phyloP scores from a whole-genome alignment of 1,140 invertebrate species.

The Musca domestica region DNA sequence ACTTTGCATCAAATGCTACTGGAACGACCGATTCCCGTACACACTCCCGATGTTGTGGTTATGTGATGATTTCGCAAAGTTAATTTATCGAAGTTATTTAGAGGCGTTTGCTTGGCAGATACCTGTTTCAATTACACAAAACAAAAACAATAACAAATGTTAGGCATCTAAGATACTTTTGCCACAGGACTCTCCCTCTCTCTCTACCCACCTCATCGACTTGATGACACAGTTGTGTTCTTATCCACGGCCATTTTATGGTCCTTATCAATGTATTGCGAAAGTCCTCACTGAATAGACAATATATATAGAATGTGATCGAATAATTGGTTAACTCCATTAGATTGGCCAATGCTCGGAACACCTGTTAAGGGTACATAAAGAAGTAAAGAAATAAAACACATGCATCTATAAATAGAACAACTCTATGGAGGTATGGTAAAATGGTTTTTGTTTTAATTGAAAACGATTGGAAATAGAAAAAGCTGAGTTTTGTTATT shows the following conservation, averaged over 20 bases:
- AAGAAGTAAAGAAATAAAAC: background rate
- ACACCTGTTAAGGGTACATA: constrained; percentile 57
- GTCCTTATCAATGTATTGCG: constrained; percentile 68
- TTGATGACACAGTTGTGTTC: constrained; percentile 41
- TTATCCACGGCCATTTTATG: constrained; percentile 61
- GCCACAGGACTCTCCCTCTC: no score
- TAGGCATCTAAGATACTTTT: background rate
- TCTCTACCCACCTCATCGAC: constrained; percentile 39
- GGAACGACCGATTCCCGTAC: constrained; percentile 39
- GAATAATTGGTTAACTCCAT: constrained; percentile 75
- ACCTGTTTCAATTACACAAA: constrained; percentile 6
- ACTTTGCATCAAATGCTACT: constrained; percentile 41
- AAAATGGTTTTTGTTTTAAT: constrained; percentile 9
- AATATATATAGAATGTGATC: constrained; percentile 78
- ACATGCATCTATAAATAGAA: background rate
- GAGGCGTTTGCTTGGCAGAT: constrained; percentile 28
- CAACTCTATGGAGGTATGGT: background rate
- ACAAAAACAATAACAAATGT: background rate
- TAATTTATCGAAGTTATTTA: constrained; percentile 45
- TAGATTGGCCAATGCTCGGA: constrained; percentile 70
- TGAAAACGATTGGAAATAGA: constrained; percentile 8
- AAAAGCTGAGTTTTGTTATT: constrained; percentile 2
- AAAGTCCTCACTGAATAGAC: constrained; percentile 74
- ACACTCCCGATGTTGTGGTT: constrained; percentile 45
- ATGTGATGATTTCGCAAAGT: constrained; percentile 42